Evolutionary conservation across 1,140 invertebrate species (phyloP).

Genomic region (Scaptodrosophila lebanonensis): DNA sequence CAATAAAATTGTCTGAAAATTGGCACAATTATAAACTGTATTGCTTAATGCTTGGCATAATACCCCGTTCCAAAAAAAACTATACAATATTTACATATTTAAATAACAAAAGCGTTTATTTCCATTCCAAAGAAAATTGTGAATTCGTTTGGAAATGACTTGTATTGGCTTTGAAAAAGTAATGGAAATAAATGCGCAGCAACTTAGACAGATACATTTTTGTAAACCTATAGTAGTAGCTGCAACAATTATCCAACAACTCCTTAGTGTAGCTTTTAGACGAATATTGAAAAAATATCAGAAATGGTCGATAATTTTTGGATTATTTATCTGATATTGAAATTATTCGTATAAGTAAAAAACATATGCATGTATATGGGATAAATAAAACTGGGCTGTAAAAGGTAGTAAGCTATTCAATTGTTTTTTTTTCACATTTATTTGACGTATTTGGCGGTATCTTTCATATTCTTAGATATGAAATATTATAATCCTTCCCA

Average conservation of each 20-base stretch:
- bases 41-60: conserved; percentile 50
- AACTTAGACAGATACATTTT: no score
- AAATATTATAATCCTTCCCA: no score
- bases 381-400: background rate
- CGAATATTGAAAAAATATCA: no score
- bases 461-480: no score
- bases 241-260: no score
- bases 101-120: conserved; percentile 17
- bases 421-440: background rate
- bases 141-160: conserved; percentile 7
- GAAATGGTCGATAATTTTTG: no score
- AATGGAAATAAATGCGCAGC: conserved; percentile 33
- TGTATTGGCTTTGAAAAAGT: conserved; percentile 1
- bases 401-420: background rate
- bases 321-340: no score
- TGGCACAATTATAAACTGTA: conserved; percentile 40
- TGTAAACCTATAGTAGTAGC: no score
- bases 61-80: conserved; percentile 7
- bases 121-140: conserved; percentile 4
- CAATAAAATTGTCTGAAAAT: no score
- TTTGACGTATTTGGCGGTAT: no score
- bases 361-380: conserved; percentile 22
- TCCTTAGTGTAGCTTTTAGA: no score
- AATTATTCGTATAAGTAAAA: no score
- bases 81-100: background rate